Evolutionary conservation across 2,888 invertebrate species (phyloP), one percentile per base, ranked within the genome.

Genomic region (Hecatera dysodea): DNA sequence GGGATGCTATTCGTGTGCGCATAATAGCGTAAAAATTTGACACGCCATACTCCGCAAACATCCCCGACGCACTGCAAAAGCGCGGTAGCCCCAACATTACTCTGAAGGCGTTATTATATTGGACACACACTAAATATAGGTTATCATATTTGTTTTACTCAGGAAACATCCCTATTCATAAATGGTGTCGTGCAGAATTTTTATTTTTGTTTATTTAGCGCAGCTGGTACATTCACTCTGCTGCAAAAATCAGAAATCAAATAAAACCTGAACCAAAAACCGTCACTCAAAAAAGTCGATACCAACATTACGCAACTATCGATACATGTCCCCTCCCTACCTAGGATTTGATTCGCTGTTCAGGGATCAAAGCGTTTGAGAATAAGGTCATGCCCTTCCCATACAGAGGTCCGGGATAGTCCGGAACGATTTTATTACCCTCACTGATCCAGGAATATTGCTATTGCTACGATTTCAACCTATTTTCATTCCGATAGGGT

Each of bases 331-430:
- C 44, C 84, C 77, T 69, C 84, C 68, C 84, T 85, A 80, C 9
- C 46, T 64, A 59, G 67, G 70, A 77, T 78, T 74, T 74, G 81
- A 81, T 82, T 75, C 78, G 69, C 64, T 81, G 80, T 82, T 77
- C 71, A 65, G 70, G 82, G 84, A 84, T 84, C 84, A 84, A 82
- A 77, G 84, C 81, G 81, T 84, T 81, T 72, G 68, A 78, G 77
- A 83, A 81, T 76, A 83, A 77, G 84, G 83, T 83, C 83, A 67
- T 67, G 75, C 75, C 80, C 79, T 83, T 83, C 67, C 64, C 57
- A 60, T 67, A 64, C 69, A 75, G 61, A 74, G 81, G 77, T 74
- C 65, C 57, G 75, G 80, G 67, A 65, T 70, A 73, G 73, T 75
- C 72, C 62, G 73, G 75, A 75, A 67, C 78, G 77, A 81, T 82